Evolutionary conservation across 2,888 invertebrate species (phyloP).

Genomic region (Ochropleura leucogaster): DNA sequence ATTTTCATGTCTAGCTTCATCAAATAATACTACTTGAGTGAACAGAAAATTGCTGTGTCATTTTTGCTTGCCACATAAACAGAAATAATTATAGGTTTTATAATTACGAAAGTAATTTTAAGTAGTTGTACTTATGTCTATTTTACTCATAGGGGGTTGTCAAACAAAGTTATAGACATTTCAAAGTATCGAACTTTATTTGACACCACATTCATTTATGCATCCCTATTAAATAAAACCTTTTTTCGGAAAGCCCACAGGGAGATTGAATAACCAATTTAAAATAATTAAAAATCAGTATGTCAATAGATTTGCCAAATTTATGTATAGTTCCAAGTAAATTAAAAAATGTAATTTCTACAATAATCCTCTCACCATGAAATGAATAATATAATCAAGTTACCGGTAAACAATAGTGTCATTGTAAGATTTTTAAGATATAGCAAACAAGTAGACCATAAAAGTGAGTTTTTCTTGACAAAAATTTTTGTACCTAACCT

Average conservation of each 20-base stretch:
- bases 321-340: slow-evolving; percentile 22
- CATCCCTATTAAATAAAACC: not conserved
- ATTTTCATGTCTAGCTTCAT: not conserved
- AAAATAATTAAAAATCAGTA: slow-evolving; percentile 21
- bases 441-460: slow-evolving; percentile 61
- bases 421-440: slow-evolving; percentile 69
- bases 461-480: slow-evolving; percentile 74
- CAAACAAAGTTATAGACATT: no score
- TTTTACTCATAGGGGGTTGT: not conserved
- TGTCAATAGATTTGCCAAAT: slow-evolving; percentile 51
- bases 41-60: slow-evolving; percentile 46
- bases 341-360: slow-evolving; percentile 50
- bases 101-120: not conserved
- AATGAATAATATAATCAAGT: slow-evolving; percentile 76
- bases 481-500: slow-evolving; percentile 57
- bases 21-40: not conserved
- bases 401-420: slow-evolving; percentile 61
- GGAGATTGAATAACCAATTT: slow-evolving; percentile 22
- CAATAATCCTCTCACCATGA: slow-evolving; percentile 71
- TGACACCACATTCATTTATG: not conserved
- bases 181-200: not conserved
- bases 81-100: not conserved
- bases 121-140: not conserved
- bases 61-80: slow-evolving; percentile 32
- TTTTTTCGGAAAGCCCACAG: not conserved